These are phyloP conservation scores for Glyphotaelius pellucidus DNA, from an alignment of 2,888 invertebrate species.

Conservation along the genomic window DNA sequence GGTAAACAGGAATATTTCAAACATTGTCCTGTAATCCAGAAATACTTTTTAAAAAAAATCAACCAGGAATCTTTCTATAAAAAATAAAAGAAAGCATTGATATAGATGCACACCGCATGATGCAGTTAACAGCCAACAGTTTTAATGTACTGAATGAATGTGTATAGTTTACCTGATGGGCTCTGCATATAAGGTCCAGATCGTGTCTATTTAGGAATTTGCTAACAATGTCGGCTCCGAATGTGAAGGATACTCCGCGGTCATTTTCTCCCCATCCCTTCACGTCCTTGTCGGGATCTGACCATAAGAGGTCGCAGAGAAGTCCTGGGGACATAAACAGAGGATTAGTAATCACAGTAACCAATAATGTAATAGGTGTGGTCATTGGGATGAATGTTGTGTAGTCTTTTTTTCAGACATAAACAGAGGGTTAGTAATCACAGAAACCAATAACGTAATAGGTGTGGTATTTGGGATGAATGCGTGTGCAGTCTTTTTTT, in stretches of 20 bases:
- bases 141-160: no score
- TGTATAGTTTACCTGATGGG: constrained; percentile 87
- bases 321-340: constrained; percentile 79
- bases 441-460: background rate
- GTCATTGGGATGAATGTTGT: background rate
- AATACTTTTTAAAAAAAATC: no score
- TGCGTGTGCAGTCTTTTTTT: no score
- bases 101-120: no score
- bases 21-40: no score
- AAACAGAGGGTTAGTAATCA: background rate
- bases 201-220: constrained; percentile 98
- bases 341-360: background rate
- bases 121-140: background rate
- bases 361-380: background rate
- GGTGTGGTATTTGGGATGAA: background rate
- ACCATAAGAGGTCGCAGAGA: constrained; percentile 98
- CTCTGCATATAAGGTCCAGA: constrained; percentile 97
- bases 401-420: constrained; percentile 57
- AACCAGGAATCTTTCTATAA: no score
- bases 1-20: no score
- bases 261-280: constrained; percentile 98
- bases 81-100: no score
- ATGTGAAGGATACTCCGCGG: constrained; percentile 98
- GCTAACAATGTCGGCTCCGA: constrained; percentile 97
- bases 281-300: constrained; percentile 96